These are phyloP conservation scores for Brachionus rubens DNA, from an alignment of 1,140 invertebrate genomes.

Conservation along the genomic window DNA sequence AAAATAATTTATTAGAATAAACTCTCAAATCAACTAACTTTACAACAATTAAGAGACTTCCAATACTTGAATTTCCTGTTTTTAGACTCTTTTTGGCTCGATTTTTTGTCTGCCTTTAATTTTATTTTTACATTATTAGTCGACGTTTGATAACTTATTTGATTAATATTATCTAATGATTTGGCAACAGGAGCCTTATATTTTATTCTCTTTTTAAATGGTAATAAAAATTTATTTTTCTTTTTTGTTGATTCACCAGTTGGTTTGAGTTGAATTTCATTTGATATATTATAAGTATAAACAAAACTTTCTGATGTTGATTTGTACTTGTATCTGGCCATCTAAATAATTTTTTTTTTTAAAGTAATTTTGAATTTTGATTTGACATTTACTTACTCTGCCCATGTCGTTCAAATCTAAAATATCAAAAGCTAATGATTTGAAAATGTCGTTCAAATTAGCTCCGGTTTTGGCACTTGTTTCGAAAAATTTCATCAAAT, in stretches of 20 bases:
- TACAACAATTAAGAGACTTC: slow-evolving; percentile 10
- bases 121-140: neutral
- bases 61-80: neutral
- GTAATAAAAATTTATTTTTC: neutral
- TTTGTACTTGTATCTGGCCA: slow-evolving; percentile 22
- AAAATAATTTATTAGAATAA: too few species aligned
- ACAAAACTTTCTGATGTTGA: slow-evolving; percentile 22
- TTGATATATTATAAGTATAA: slow-evolving; percentile 29
- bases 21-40: neutral
- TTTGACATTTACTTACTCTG: neutral
- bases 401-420: slow-evolving; percentile 18
- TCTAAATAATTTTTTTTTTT: neutral
- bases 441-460: slow-evolving; percentile 22
- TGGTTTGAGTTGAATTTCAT: slow-evolving; percentile 20
- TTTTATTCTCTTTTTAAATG: slow-evolving; percentile 15
- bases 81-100: slow-evolving; percentile 18
- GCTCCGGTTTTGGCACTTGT: slow-evolving; percentile 30
- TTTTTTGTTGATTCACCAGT: neutral
- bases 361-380: neutral
- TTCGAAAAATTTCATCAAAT: slow-evolving; percentile 42
- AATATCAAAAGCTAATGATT: slow-evolving; percentile 36
- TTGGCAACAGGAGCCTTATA: slow-evolving; percentile 22
- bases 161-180: slow-evolving; percentile 12
- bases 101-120: slow-evolving; percentile 4
- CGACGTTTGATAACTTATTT: slow-evolving; percentile 10